Evolutionary conservation across 1,140 invertebrate genomes (phyloP).

Genomic region (Periplaneta americana): DNA sequence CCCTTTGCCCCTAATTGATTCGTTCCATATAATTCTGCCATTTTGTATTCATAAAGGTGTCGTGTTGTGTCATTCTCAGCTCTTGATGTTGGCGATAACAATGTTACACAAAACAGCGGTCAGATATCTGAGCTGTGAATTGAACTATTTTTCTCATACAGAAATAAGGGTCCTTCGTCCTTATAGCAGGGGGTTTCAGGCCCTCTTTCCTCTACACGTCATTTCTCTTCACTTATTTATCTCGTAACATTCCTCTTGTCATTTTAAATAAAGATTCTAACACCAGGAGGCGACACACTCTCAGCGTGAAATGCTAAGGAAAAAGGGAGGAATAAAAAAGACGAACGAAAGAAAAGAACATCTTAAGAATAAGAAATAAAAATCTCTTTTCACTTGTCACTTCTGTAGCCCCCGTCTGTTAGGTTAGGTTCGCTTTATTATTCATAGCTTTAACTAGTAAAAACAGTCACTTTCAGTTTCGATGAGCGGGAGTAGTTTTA

Average conservation of each 20-base stretch:
- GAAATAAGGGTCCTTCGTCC: not conserved
- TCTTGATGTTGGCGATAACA: not conserved
- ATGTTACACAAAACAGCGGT: not conserved
- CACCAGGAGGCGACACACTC: slow-evolving; percentile 17
- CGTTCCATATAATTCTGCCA: too few relatives aligned
- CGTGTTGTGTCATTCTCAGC: not conserved
- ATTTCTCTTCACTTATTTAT: not conserved
- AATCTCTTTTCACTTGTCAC: slow-evolving; percentile 5
- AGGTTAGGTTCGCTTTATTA: slow-evolving; percentile 1
- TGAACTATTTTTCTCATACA: not conserved
- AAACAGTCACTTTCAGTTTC: not conserved
- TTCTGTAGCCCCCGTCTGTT: not conserved
- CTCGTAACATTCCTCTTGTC: slow-evolving; percentile 9
- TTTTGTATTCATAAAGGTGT: too few relatives aligned
- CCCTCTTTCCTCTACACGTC: not conserved
- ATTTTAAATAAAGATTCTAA: slow-evolving; percentile 20
- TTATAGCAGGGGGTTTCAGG: not conserved
- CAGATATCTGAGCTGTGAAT: not conserved
- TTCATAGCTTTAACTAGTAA: not conserved
- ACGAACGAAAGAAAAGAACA: not conserved
- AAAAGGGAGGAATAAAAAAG: slow-evolving; percentile 3
- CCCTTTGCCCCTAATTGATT: too few relatives aligned
- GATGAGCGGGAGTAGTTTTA: too few relatives aligned
- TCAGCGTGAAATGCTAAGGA: slow-evolving; percentile 1
- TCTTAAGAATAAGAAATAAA: not conserved